A percentile compares a stretch with the other conserved stretches of the same genome.
Evolutionary conservation across 2,113 vertebrate species (phyloP).

Genomic region (human): GRCh38 chr9:93935001-93935500

Average conservation of each 20-base stretch:
- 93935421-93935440: no score
- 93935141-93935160: no score
- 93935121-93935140: not conserved
- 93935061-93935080: not conserved
- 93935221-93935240: not conserved
- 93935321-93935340: not conserved
- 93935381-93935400: fast-evolving
- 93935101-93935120: not conserved
- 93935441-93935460: not conserved
- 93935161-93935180: not conserved
- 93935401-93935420: not conserved
- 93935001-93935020: not conserved
- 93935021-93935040: not conserved
- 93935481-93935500: not conserved
- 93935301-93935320: not conserved
- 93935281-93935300: not conserved
- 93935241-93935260: no score
- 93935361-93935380: no score
- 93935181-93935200: not conserved
- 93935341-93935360: no score
- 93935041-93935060: not conserved
- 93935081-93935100: not conserved
- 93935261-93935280: not conserved
- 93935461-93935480: not conserved
- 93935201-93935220: not conserved